Conservation (phyloP, 1,140 invertebrate genomes). For the Leptinotarsa lineolata region DNA sequence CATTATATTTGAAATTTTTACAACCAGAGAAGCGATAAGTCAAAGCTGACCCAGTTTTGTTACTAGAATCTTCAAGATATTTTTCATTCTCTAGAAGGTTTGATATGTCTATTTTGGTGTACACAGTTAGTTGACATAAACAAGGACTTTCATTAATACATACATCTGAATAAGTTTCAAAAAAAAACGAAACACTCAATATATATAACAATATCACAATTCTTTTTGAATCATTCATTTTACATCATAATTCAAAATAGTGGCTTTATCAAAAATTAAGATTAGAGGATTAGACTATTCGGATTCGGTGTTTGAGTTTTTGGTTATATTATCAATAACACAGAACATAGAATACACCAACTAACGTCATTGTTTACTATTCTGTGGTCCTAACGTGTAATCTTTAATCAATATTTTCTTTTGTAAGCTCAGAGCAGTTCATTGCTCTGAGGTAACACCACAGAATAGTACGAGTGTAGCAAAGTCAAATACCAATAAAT, state of each 20-base stretch:
- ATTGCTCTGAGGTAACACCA: too few species aligned
- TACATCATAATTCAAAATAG: background rate
- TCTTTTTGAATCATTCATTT: background rate
- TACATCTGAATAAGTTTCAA: background rate
- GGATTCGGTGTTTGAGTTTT: too few species aligned
- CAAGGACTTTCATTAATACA: background rate
- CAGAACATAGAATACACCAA: too few species aligned
- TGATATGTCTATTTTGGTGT: constrained; percentile 1
- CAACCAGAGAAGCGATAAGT: background rate
- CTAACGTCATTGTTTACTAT: too few species aligned
- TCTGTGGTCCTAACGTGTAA: too few species aligned
- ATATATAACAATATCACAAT: background rate
- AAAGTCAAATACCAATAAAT: too few species aligned
- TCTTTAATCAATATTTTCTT: too few species aligned
- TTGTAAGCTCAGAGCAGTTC: too few species aligned
- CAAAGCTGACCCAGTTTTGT: background rate
- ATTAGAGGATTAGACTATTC: too few species aligned
- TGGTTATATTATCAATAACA: too few species aligned
- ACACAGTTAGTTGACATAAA: background rate
- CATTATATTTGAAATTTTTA: background rate
- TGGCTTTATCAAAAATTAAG: too few species aligned
- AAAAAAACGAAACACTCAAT: background rate
- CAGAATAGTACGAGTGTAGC: too few species aligned
- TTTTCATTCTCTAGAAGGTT: background rate
- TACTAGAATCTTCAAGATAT: background rate